Evolutionary conservation across 2,113 vertebrate genomes (phyloP).

Genomic region (Pelodiscus sinensis): DNA sequence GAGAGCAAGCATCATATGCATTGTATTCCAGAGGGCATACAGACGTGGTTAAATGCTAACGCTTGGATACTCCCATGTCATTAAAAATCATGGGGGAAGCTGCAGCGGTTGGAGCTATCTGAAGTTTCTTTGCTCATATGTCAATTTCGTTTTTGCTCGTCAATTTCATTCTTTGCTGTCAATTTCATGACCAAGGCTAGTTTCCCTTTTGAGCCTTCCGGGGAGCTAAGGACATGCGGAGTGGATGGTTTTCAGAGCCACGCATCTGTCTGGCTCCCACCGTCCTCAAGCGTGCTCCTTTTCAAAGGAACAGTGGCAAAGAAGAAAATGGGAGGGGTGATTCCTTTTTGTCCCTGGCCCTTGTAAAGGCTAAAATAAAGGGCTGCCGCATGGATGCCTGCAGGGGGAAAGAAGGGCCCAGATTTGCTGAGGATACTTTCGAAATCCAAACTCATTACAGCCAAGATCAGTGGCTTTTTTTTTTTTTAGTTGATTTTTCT

Average conservation of each 20-base stretch:
- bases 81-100: background rate
- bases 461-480: constrained; percentile 65
- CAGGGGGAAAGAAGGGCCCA: constrained; percentile 29
- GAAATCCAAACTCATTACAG: constrained; percentile 49
- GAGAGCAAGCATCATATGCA: background rate
- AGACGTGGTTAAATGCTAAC: background rate
- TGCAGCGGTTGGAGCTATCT: background rate
- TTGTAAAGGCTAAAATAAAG: constrained; percentile 57
- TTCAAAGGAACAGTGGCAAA: background rate
- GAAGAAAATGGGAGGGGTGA: background rate
- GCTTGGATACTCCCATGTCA: rapidly evolving
- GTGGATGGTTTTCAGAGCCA: background rate
- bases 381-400: constrained; percentile 16
- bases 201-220: background rate
- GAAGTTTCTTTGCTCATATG: background rate
- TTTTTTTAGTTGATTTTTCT: constrained; percentile 68
- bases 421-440: constrained; percentile 43
- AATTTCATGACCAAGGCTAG: background rate
- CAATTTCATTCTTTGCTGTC: background rate
- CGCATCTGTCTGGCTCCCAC: background rate
- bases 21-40: background rate
- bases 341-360: background rate
- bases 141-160: background rate
- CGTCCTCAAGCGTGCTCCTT: background rate
- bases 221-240: background rate